A percentile compares a stretch with the other conserved stretches of the same genome.
Evolutionary conservation across 1,140 invertebrate species (phyloP).

Genomic region (Trichonephila clavipes): DNA sequence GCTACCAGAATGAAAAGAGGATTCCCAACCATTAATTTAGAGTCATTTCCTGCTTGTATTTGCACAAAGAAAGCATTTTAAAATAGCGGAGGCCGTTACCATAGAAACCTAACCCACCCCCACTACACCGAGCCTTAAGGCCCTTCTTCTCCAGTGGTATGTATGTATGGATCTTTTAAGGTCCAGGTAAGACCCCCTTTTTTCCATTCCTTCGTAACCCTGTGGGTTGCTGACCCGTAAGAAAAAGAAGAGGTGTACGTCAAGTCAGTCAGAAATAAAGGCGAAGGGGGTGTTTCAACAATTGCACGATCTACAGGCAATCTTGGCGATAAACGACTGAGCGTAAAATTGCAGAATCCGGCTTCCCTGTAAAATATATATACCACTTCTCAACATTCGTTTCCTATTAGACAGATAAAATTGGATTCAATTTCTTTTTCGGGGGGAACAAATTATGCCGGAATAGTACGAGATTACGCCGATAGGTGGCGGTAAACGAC

Average conservation of each 20-base stretch:
- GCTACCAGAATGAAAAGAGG: constrained; percentile 60
- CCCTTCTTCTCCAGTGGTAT: constrained; percentile 31
- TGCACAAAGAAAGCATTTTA: constrained; percentile 73
- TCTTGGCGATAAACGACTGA: neutral
- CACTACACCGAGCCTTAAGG: constrained; percentile 14
- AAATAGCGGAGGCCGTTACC: constrained; percentile 64
- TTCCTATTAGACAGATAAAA: constrained; percentile 38
- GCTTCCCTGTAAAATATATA: neutral
- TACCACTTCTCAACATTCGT: constrained; percentile 2
- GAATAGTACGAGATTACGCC: constrained; percentile 45
- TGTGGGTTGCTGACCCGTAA: constrained; percentile 50
- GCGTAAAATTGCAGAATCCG: neutral
- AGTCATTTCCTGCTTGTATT: constrained; percentile 75
- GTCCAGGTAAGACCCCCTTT: constrained; percentile 62
- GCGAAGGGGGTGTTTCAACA: constrained; percentile 36
- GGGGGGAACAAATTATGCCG: constrained; percentile 5
- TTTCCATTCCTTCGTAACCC: neutral
- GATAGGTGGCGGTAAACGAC: constrained; percentile 65
- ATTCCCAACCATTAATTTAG: constrained; percentile 75
- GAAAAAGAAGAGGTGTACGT: constrained; percentile 55
- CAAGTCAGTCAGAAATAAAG: constrained; percentile 1
- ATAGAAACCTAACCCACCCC: constrained; percentile 34
- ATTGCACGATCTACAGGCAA: constrained; percentile 13
- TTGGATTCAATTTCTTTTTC: constrained; percentile 45
- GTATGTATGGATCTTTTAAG: constrained; percentile 62